These are phyloP conservation scores for Aeoliscus strigatus DNA, from an alignment of 2,797 vertebrate genomes.

Conservation along the genomic window DNA sequence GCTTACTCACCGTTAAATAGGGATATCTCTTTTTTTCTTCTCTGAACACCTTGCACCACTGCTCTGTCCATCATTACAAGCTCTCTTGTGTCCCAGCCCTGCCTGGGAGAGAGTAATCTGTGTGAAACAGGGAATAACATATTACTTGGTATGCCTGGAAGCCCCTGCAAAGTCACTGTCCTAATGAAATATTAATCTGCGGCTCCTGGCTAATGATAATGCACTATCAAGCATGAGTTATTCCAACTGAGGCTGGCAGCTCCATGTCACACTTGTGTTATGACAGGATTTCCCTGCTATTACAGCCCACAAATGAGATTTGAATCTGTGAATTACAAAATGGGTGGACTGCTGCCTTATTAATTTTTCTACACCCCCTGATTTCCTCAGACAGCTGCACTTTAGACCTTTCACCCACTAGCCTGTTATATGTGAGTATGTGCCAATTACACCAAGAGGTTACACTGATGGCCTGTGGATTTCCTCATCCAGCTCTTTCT, in stretches of 20 bases:
- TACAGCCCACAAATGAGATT: slow-evolving; percentile 69
- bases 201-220: slow-evolving; percentile 71
- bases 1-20: slow-evolving; percentile 58
- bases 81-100: slow-evolving; percentile 47
- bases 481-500: slow-evolving; percentile 6
- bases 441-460: slow-evolving; percentile 38
- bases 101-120: slow-evolving; percentile 47
- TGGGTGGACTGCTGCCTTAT: slow-evolving; percentile 63
- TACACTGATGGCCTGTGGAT: slow-evolving; percentile 12
- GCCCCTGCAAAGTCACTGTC: slow-evolving; percentile 56
- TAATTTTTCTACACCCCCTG: slow-evolving; percentile 56
- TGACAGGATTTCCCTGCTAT: slow-evolving; percentile 61
- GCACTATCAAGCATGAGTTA: slow-evolving; percentile 67
- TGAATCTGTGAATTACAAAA: slow-evolving; percentile 66
- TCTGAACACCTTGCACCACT: slow-evolving; percentile 52
- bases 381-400: slow-evolving; percentile 57
- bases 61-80: slow-evolving; percentile 68
- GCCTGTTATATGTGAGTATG: slow-evolving; percentile 32
- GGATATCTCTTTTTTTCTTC: slow-evolving; percentile 48
- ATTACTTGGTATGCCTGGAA: slow-evolving; percentile 59
- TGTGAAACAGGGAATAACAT: slow-evolving; percentile 65
- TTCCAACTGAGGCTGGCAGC: slow-evolving; percentile 51
- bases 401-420: slow-evolving; percentile 42
- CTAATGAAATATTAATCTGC: slow-evolving; percentile 78
- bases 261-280: slow-evolving; percentile 57